Evolutionary conservation across 2,113 vertebrate genomes (phyloP), one percentile per base, ranked within the genome.

Genomic region (Xiphophorus couchianus): DNA sequence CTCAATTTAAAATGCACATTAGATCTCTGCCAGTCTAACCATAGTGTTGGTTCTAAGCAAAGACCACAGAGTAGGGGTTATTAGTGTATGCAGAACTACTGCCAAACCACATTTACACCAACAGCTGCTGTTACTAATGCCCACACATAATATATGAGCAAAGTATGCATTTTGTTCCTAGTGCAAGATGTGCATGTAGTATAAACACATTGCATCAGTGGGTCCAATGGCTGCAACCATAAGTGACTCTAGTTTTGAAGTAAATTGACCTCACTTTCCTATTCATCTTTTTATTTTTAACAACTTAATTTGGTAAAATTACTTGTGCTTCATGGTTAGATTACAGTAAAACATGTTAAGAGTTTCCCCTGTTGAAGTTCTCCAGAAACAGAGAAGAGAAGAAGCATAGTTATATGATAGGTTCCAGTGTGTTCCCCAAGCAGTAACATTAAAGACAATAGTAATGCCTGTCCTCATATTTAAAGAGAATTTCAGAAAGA

Each of bases 121-220:
- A 78, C 84, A 87, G 79, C 81, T 88, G 88, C 88, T 86, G 83
- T 83, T 88, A 73, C 87, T 86, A 75, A 81, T 74, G 76, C 85
- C 65, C 33, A 35, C n/a, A 73, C 17, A 19, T 76, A 80, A 19
- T 76, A 80, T 44, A 54, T 72, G 54, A 76, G 44, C 48, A 75
- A 73, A 78, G 66, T 27, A 51, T 69, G 64, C 72, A 74, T 76
- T 82, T 84, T 28, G 13, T 81, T 73, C 65, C 72, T 76, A 44
- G 64, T 66, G 48, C 31, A 54, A 37, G 13, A 37, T 33, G 29
- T 39, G 70, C 62, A 66, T 58, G 54, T 5, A 19, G 74, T 69
- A 78, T 77, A 77, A 84, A 73, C 64, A 70, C 67, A 68, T 73
- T 73, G 65, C 72, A 82, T 87, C 71, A 69, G 61, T 19, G 70